phyloP scores from a whole-genome alignment of 2,797 vertebrate species.

The Dicrostonyx torquatus region DNA sequence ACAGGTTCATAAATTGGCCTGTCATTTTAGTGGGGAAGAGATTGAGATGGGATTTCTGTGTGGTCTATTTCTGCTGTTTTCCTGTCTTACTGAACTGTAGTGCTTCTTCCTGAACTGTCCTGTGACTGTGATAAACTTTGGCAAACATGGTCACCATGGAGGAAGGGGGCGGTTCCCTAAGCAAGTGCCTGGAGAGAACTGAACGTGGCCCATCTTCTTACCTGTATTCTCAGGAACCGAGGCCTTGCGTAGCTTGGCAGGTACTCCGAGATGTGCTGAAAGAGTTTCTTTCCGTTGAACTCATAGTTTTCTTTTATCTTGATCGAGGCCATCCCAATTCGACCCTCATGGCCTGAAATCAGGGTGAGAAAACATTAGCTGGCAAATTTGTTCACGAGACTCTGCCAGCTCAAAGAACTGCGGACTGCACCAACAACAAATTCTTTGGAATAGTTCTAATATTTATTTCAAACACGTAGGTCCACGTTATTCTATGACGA shows the following conservation, averaged over 20 bases:
- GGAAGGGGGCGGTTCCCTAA: background rate
- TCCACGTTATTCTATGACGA: background rate
- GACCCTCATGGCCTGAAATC: conserved; percentile 90
- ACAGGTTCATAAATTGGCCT: background rate
- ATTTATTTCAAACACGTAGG: conserved; percentile 41
- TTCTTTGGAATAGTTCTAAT: conserved; percentile 11
- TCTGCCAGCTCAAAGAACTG: conserved; percentile 6
- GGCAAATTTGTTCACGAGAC: background rate
- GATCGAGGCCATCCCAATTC: conserved; percentile 92
- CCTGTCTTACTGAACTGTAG: background rate
- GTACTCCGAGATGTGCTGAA: conserved; percentile 85
- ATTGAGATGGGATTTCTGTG: conserved; percentile 44
- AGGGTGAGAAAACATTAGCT: conserved; percentile 20
- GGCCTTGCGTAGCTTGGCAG: conserved; percentile 92
- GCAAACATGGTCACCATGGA: background rate
- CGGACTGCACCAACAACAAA: background rate
- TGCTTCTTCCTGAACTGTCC: conserved; percentile 5
- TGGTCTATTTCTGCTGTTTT: conserved; percentile 21
- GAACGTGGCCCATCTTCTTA: conserved; percentile 68
- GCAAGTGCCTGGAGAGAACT: background rate
- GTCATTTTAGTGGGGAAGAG: background rate
- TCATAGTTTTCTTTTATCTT: conserved; percentile 86
- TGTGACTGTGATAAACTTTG: background rate
- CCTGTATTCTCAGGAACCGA: conserved; percentile 92
- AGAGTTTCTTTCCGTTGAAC: conserved; percentile 87